These are phyloP conservation scores for Oryzias woworae DNA, from an alignment of 2,113 vertebrate species.

Conservation along the genomic window DNA sequence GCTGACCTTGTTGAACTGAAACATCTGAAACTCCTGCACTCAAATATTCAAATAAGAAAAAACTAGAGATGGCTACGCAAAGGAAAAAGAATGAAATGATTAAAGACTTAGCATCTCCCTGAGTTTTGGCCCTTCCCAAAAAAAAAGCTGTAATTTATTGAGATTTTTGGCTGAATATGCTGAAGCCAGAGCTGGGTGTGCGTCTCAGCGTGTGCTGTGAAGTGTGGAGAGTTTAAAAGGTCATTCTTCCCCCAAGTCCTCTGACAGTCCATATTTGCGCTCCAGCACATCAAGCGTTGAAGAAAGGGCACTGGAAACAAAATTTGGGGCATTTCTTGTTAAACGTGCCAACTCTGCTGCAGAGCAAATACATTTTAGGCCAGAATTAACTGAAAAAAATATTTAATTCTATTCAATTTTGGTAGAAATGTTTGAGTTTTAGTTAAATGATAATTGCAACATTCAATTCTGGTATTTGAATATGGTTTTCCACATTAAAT, in stretches of 20 bases:
- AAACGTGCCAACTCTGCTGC: constrained; percentile 7
- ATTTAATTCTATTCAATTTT: too few species aligned
- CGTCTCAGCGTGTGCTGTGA: constrained; percentile 30
- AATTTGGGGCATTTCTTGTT: constrained; percentile 34
- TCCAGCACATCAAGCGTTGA: constrained; percentile 82
- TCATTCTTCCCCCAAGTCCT: constrained; percentile 48
- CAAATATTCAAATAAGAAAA: not conserved
- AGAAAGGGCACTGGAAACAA: constrained; percentile 80
- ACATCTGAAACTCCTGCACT: not conserved
- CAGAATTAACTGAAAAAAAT: not conserved
- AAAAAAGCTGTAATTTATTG: not conserved
- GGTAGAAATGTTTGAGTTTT: too few species aligned
- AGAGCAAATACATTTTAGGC: not conserved
- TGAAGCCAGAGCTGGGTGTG: constrained; percentile 34
- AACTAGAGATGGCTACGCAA: not conserved
- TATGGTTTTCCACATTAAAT: too few species aligned
- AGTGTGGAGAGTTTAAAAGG: constrained; percentile 24
- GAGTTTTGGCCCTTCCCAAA: constrained; percentile 2
- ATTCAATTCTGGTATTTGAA: too few species aligned
- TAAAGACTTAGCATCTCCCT: not conserved
- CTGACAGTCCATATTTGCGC: constrained; percentile 82
- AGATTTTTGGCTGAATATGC: constrained; percentile 9
- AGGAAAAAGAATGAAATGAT: not conserved
- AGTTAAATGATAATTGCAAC: too few species aligned
- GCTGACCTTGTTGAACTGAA: not conserved